Base-by-base conservation (phyloP, 2,888 invertebrate genomes). In the Incurvaria masculella region DNA sequence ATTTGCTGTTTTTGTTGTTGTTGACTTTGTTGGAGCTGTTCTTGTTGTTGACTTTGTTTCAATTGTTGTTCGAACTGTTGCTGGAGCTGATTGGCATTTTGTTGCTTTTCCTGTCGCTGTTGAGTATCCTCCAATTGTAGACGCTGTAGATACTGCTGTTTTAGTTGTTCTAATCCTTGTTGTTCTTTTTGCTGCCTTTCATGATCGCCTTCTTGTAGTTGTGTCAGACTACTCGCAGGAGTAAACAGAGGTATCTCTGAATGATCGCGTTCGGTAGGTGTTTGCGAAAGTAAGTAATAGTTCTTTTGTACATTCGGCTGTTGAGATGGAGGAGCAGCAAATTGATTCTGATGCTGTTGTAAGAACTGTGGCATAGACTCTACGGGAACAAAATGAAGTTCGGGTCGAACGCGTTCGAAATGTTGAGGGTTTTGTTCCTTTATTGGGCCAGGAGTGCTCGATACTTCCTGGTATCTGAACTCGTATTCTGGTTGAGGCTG, bases 21-120 rank as follows among this genome's bases (percentile, higher is more conserved):
- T 39, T 61, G 60, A 16, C 52, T 52, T 42, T 56, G 53, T n/a
- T 55, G 23, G 3, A 57, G 47, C 38, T 57, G 56, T 51, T 57
- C 55, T 45, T 57, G 60, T 41, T 57, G 57, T 45, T 56, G 52
- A 18, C 33, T 17, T 49, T 46, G 14, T 53, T 45, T 4, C 48
- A 48, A 10, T 49, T 53, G 19, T 23, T 52, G 16, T 51, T 21
- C 17, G 49, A 52, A 8, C 53, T 47, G n/a, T 50, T 52, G 19
- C 18, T 45, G 48, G 11, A 27, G 33, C n/a, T 49, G 38, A 10
- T 41, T 26, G 16, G 17, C 20, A 33, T 46, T 42, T 20, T 44
- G 33, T 10, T 38, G 46, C 27, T 48, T 46, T 14, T 45, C 46
- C 27, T 42, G 23, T 4, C 49, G n/a, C n/a, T n/a, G n/a, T n/a